These are phyloP conservation scores for Xiphophorus birchmanni DNA, from an alignment of 2,797 vertebrate genomes.

Conservation along the genomic window DNA sequence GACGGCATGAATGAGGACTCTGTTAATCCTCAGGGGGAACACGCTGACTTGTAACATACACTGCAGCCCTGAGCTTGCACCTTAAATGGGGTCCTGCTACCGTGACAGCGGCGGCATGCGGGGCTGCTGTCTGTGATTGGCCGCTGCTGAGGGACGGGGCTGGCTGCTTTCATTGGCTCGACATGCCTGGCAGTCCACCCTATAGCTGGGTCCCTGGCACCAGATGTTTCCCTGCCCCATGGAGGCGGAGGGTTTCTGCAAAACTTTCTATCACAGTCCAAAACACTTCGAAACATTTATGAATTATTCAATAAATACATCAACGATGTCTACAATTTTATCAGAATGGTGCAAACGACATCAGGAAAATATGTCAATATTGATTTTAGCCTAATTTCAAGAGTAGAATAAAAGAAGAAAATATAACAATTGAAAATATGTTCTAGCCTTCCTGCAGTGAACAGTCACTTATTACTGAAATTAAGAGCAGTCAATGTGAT, in stretches of 20 bases:
- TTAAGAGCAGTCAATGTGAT: not conserved
- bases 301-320: not conserved
- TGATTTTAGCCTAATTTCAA: not conserved
- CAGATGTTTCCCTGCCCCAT: slow-evolving; percentile 21
- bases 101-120: not conserved
- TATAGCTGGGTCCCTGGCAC: not conserved
- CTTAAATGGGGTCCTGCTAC: not conserved
- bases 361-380: not conserved
- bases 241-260: not conserved
- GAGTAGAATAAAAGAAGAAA: not conserved
- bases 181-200: slow-evolving; percentile 7
- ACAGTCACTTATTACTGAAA: not conserved
- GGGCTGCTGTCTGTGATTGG: slow-evolving; percentile 6
- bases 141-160: not conserved
- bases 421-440: not conserved
- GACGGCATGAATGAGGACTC: slow-evolving; percentile 30
- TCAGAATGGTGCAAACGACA: not conserved
- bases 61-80: not conserved
- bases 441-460: not conserved
- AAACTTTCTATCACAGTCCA: not conserved
- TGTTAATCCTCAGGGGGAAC: not conserved
- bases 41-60: slow-evolving; percentile 10
- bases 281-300: not conserved
- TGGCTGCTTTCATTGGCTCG: not conserved
- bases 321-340: not conserved